phyloP scores from a whole-genome alignment of 2,888 invertebrate species.

The Lithophane ornitopus region DNA sequence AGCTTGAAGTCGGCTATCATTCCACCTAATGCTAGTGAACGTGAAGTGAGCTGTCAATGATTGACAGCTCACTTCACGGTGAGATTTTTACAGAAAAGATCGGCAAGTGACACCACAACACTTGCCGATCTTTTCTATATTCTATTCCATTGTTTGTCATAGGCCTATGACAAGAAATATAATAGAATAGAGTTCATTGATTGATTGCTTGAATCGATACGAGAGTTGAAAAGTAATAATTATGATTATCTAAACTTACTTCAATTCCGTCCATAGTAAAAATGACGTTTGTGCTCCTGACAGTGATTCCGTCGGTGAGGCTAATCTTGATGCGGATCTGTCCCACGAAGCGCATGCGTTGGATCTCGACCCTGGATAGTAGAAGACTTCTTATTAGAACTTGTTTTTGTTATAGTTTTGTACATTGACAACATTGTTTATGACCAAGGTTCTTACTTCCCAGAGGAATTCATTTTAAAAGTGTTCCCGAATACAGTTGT shows the following conservation, averaged over 20 bases:
- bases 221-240: background rate
- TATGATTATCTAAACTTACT: conserved; percentile 19
- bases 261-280: conserved; percentile 68
- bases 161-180: too few species aligned
- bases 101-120: too few species aligned
- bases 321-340: conserved; percentile 69
- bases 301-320: conserved; percentile 72
- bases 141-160: too few species aligned
- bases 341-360: conserved; percentile 69
- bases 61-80: background rate
- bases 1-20: background rate
- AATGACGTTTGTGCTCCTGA: conserved; percentile 68
- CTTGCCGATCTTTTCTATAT: too few species aligned
- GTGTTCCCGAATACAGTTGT: conserved; percentile 49
- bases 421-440: background rate
- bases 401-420: background rate
- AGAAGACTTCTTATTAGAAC: background rate
- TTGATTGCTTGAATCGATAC: background rate
- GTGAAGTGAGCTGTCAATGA: background rate
- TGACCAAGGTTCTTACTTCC: conserved; percentile 51
- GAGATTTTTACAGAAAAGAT: background rate
- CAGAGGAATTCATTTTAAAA: conserved; percentile 44
- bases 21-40: background rate
- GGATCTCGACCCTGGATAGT: conserved; percentile 56
- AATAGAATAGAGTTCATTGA: background rate